phyloP scores from a whole-genome alignment of 2,797 vertebrate species.

The Pangasius djambal region DNA sequence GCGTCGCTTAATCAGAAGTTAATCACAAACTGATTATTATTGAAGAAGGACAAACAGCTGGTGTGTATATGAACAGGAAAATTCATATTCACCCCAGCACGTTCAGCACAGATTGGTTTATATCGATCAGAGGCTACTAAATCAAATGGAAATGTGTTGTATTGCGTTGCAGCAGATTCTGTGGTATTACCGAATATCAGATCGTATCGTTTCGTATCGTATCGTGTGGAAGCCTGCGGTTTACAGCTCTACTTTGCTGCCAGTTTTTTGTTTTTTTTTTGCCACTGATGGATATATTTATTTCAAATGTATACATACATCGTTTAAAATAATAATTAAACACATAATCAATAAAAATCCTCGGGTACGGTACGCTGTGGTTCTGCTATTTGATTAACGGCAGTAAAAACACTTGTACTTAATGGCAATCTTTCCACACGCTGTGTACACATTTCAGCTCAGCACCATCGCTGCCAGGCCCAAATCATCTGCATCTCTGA shows the following conservation, averaged over 20 bases:
- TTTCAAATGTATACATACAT: not conserved
- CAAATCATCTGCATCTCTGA: not conserved
- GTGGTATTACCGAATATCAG: not conserved
- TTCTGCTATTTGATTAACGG: not conserved
- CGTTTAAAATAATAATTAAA: not conserved
- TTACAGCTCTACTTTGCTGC: not conserved
- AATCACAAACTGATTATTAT: not conserved
- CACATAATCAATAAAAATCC: not conserved
- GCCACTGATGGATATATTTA: not conserved
- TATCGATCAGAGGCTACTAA: not conserved
- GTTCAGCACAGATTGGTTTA: not conserved
- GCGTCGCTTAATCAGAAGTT: not conserved
- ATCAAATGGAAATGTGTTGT: not conserved
- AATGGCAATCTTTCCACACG: not conserved
- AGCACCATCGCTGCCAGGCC: not conserved
- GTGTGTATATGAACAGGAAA: no score
- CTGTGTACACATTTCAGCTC: not conserved
- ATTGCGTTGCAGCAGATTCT: not conserved
- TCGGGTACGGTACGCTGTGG: not conserved
- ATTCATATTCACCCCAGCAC: not conserved
- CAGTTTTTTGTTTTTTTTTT: not conserved
- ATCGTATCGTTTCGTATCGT: not conserved
- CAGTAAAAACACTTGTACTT: not conserved
- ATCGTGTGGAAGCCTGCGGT: not conserved
- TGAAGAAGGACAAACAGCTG: not conserved